These are phyloP conservation scores for Protobothrops flavoviridis DNA, from an alignment of 2,113 vertebrate genomes.

Conservation along the genomic window DNA sequence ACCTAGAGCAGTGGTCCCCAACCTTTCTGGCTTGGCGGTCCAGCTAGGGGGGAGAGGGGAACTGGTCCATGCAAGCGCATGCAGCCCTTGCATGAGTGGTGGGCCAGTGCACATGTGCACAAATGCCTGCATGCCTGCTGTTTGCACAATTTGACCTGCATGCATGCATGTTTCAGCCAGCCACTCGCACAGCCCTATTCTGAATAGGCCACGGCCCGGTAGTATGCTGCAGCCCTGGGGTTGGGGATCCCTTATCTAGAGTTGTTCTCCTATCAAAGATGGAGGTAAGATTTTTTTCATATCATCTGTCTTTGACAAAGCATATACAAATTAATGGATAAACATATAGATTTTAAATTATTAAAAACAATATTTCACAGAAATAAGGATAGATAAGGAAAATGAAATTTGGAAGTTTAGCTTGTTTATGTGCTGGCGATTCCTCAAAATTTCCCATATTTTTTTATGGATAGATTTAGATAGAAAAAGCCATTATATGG, in stretches of 20 bases:
- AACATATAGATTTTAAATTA: background rate
- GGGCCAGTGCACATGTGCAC: background rate
- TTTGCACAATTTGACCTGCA: background rate
- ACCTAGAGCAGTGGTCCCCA: background rate
- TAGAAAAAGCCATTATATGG: conserved; percentile 57
- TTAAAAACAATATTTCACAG: conserved; percentile 3
- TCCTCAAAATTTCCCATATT: background rate
- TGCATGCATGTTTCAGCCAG: background rate
- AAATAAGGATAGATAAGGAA: background rate
- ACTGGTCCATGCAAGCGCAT: background rate
- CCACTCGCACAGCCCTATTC: background rate
- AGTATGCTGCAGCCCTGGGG: too few relatives aligned
- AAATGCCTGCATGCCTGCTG: background rate
- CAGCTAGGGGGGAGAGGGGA: background rate
- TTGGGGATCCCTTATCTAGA: background rate
- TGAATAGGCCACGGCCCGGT: background rate
- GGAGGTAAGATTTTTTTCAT: background rate
- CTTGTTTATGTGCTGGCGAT: background rate
- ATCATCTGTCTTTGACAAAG: background rate
- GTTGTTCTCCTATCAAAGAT: background rate
- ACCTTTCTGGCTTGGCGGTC: background rate
- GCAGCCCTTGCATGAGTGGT: background rate
- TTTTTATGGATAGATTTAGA: conserved; percentile 49
- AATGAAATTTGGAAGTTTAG: background rate
- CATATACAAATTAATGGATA: background rate